These are phyloP conservation scores for Frieseomelitta varia DNA, from an alignment of 1,140 invertebrate species.

Conservation along the genomic window DNA sequence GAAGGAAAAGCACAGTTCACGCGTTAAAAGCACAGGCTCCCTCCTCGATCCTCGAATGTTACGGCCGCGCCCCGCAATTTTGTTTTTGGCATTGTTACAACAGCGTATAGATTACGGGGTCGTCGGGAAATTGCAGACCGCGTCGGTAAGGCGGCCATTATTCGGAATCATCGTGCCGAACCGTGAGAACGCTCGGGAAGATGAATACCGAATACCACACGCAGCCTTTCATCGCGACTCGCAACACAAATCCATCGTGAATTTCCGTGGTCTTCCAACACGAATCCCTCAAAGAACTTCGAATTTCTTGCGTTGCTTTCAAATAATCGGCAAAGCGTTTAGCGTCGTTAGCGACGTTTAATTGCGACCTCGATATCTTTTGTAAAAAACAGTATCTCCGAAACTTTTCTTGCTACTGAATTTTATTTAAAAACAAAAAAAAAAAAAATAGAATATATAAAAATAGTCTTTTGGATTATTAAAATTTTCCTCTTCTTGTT, in stretches of 20 bases:
- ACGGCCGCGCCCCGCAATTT: constrained; percentile 2
- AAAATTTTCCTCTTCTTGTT: no score
- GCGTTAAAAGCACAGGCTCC: background rate
- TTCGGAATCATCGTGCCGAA: constrained; percentile 44
- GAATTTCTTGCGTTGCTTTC: background rate
- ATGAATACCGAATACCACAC: constrained; percentile 39
- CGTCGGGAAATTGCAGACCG: constrained; percentile 33
- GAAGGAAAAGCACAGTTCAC: background rate
- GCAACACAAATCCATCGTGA: constrained; percentile 27
- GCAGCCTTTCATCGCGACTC: constrained; percentile 17
- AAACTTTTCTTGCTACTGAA: background rate
- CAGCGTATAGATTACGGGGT: constrained; percentile 31
- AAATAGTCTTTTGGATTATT: no score
- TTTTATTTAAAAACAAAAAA: background rate
- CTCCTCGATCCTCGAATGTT: constrained; percentile 16
- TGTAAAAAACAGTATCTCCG: background rate
- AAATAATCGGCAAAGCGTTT: background rate
- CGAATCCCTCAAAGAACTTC: constrained; percentile 8
- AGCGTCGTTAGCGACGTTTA: background rate
- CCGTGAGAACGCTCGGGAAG: constrained; percentile 25
- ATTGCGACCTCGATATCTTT: background rate
- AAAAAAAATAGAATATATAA: no score
- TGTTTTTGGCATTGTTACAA: constrained; percentile 20
- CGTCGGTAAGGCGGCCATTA: constrained; percentile 38
- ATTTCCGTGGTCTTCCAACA: constrained; percentile 1